Conservation (phyloP, 2,888 invertebrate species). For the Tipula unca region DNA sequence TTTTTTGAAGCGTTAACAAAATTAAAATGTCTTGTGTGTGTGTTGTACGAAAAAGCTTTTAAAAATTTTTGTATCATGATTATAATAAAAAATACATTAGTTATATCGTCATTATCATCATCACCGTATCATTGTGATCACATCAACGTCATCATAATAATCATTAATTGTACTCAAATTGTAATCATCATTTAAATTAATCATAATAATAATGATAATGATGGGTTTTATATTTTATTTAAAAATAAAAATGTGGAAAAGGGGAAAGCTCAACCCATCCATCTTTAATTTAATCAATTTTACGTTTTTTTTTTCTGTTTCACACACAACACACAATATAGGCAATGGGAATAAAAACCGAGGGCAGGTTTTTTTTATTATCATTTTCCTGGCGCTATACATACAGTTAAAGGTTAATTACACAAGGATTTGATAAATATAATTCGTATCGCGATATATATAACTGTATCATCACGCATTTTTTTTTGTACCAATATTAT, state of each 20-base stretch:
- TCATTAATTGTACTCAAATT: constrained; percentile 8
- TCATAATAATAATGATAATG: constrained; percentile 8
- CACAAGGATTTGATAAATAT: not conserved
- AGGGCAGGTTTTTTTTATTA: not conserved
- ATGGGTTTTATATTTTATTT: not conserved
- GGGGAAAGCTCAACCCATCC: constrained; percentile 4
- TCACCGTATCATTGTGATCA: not conserved
- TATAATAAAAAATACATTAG: constrained; percentile 8
- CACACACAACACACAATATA: not conserved
- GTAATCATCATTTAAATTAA: constrained; percentile 14
- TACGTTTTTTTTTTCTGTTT: not conserved
- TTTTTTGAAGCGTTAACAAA: not conserved
- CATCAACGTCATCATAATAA: constrained; percentile 8
- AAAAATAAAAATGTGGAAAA: not conserved
- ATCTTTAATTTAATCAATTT: constrained; percentile 14
- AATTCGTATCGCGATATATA: not conserved
- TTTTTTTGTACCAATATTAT: not conserved
- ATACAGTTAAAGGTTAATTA: not conserved
- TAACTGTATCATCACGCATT: constrained; percentile 1
- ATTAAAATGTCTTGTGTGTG: not conserved
- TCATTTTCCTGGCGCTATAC: not conserved
- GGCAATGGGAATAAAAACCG: not conserved
- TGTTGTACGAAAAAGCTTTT: not conserved
- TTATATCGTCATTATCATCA: not conserved
- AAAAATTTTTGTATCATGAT: not conserved